Evolutionary conservation across 2,797 vertebrate species (phyloP).

Genomic region (Lemur catta): DNA sequence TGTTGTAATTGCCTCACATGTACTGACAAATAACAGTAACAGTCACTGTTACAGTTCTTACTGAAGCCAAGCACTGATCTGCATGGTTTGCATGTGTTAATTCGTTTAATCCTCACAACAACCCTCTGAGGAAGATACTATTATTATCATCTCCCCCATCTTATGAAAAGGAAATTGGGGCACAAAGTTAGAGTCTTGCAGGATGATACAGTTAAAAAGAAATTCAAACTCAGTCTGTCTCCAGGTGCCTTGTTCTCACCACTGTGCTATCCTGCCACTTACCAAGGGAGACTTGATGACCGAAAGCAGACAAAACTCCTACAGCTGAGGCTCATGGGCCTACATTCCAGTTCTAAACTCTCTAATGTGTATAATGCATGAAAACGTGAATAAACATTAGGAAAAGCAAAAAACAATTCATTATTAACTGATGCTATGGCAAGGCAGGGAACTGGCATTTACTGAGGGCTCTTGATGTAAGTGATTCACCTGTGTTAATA

Average conservation of each 20-base stretch:
- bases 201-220: neutral
- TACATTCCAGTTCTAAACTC: neutral
- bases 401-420: neutral
- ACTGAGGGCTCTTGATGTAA: neutral
- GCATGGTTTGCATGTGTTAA: neutral
- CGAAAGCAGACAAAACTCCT: neutral
- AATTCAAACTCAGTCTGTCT: neutral
- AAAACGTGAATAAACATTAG: neutral
- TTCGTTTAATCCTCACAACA: neutral
- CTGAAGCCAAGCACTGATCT: neutral
- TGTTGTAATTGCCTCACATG: neutral
- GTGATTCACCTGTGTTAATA: neutral
- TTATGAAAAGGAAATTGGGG: slow-evolving; percentile 28
- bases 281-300: neutral
- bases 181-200: neutral
- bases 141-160: neutral
- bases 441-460: neutral
- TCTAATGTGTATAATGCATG: neutral
- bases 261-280: neutral
- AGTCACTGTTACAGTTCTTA: neutral
- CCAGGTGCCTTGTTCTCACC: neutral
- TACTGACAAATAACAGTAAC: neutral
- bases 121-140: neutral
- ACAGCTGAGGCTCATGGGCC: neutral
- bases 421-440: neutral